Evolutionary conservation across 2,888 invertebrate species (phyloP).

Genomic region (Mimumesa dahlbomi): DNA sequence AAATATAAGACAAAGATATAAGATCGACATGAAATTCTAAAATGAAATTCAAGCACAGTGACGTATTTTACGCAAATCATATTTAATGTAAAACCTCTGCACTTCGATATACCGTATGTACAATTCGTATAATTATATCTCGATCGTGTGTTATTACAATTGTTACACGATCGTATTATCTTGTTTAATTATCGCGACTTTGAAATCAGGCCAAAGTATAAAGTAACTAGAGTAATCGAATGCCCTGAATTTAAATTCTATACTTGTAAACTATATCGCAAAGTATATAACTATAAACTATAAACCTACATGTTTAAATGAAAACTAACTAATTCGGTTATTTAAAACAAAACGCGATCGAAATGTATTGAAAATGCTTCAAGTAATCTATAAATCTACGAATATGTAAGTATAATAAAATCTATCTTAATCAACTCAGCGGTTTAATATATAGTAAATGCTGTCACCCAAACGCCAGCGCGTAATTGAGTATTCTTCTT

Average conservation of each 20-base stretch:
- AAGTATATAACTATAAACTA: conserved; percentile 14
- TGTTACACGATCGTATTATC: neutral
- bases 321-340: conserved; percentile 6
- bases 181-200: conserved; percentile 33
- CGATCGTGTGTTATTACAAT: conserved; percentile 15
- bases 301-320: conserved; percentile 8
- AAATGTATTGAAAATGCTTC: neutral
- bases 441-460: conserved; percentile 25
- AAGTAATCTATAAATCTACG: conserved; percentile 10
- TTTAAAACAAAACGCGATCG: neutral
- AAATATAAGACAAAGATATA: conserved; percentile 61
- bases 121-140: conserved; percentile 13
- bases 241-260: neutral
- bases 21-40: conserved; percentile 41
- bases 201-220: conserved; percentile 26
- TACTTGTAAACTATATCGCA: conserved; percentile 8
- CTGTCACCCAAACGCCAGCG: conserved; percentile 23
- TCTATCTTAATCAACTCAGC: conserved; percentile 18
- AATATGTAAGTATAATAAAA: conserved; percentile 8
- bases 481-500: conserved; percentile 10
- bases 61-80: conserved; percentile 58
- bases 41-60: conserved; percentile 67
- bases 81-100: conserved; percentile 13
- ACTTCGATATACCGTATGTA: conserved; percentile 19
- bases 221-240: conserved; percentile 21